Evolutionary conservation across 2,797 vertebrate genomes (phyloP).

Genomic region (Pampus argenteus): DNA sequence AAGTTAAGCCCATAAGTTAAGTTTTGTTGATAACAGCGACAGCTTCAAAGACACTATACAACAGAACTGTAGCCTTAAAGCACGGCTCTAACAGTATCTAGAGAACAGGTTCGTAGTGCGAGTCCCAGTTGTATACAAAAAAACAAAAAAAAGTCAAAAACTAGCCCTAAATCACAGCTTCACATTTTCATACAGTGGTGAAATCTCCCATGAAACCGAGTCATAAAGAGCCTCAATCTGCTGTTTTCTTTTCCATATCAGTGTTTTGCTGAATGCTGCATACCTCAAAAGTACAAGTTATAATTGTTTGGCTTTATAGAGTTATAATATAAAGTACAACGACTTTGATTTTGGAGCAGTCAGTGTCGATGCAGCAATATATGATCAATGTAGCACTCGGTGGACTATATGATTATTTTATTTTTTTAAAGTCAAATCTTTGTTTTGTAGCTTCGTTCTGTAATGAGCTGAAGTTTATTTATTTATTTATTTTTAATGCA

Average conservation of each 20-base stretch:
- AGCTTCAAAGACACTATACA: slow-evolving; percentile 70
- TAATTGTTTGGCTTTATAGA: slow-evolving; percentile 36
- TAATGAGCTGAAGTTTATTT: slow-evolving; percentile 6
- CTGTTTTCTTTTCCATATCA: neutral
- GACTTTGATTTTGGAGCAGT: slow-evolving; percentile 28
- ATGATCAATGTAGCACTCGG: slow-evolving; percentile 1
- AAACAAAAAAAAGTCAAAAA: slow-evolving; percentile 39
- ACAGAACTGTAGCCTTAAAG: slow-evolving; percentile 71
- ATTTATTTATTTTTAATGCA: neutral
- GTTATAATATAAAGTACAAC: slow-evolving; percentile 30
- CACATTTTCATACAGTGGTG: slow-evolving; percentile 71
- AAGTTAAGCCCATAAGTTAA: slow-evolving; percentile 69
- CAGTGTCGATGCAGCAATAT: slow-evolving; percentile 6
- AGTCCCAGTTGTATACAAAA: slow-evolving; percentile 46
- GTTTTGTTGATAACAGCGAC: slow-evolving; percentile 69
- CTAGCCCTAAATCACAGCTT: slow-evolving; percentile 78
- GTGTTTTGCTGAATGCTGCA: slow-evolving; percentile 27
- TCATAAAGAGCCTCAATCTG: slow-evolving; percentile 26
- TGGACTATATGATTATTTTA: neutral
- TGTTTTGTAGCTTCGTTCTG: slow-evolving; percentile 9
- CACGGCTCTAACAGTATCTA: slow-evolving; percentile 61
- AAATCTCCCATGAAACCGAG: slow-evolving; percentile 41
- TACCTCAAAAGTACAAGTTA: slow-evolving; percentile 26
- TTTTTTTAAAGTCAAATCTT: neutral
- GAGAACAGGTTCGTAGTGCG: slow-evolving; percentile 51